Percentiles rank a stretch among this genome's conserved stretches.
Evolutionary conservation across 2,113 vertebrate species (phyloP).

Genomic region (cat (Felis catus)): F.catus_Fca126_mat1.0 CM031411.1:10462001-10462500

Average conservation of each 20-base stretch:
- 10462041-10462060: background rate
- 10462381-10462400: conserved; percentile 4
- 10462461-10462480: background rate
- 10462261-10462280: conserved; percentile 1
- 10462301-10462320: background rate
- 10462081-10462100: too few species aligned
- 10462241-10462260: background rate
- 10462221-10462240: too few species aligned
- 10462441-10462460: background rate
- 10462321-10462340: background rate
- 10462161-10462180: too few species aligned
- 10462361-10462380: background rate
- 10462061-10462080: background rate
- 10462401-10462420: background rate
- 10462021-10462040: background rate
- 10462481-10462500: background rate
- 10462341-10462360: conserved; percentile 23
- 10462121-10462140: too few species aligned
- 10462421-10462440: background rate
- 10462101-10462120: too few species aligned
- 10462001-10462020: background rate
- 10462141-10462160: too few species aligned
- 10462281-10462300: background rate
- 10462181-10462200: too few species aligned
- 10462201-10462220: too few species aligned